These are phyloP conservation scores for Nycticebus coucang DNA, from an alignment of 2,113 vertebrate genomes.

Conservation along the genomic window DNA sequence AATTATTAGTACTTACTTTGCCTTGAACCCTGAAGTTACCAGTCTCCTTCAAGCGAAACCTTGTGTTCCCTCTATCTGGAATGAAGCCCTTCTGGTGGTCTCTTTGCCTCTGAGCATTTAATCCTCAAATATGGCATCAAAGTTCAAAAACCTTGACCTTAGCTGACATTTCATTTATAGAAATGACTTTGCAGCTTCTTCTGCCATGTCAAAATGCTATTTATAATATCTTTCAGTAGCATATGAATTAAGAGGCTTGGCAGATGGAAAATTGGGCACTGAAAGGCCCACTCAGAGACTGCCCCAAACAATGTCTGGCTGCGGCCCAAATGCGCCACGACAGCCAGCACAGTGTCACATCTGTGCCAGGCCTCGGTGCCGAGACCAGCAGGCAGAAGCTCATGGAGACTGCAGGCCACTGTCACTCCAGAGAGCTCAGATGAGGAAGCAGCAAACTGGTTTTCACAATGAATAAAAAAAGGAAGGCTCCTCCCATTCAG, in stretches of 20 bases:
- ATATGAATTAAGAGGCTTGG: constrained; percentile 42
- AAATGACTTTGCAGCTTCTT: constrained; percentile 31
- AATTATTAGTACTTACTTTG: constrained; percentile 35
- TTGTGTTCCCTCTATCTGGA: background rate
- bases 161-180: constrained; percentile 35
- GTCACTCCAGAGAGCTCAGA: background rate
- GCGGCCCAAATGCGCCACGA: background rate
- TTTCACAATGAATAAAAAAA: constrained; percentile 10
- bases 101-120: background rate
- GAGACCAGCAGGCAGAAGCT: background rate
- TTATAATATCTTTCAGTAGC: constrained; percentile 37
- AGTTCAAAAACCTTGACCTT: constrained; percentile 12
- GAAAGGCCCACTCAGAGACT: background rate
- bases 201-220: constrained; percentile 47
- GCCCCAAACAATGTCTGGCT: background rate
- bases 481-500: background rate
- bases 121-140: background rate
- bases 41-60: background rate
- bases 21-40: background rate
- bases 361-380: background rate
- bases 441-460: background rate
- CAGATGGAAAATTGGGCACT: background rate
- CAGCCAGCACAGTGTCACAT: background rate
- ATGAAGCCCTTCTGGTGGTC: background rate
- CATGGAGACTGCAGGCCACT: background rate